Evolutionary conservation across 2,797 vertebrate species (phyloP), one percentile per base, ranked within the genome.

Genomic region (Typhlichthys eigenmanni): DNA sequence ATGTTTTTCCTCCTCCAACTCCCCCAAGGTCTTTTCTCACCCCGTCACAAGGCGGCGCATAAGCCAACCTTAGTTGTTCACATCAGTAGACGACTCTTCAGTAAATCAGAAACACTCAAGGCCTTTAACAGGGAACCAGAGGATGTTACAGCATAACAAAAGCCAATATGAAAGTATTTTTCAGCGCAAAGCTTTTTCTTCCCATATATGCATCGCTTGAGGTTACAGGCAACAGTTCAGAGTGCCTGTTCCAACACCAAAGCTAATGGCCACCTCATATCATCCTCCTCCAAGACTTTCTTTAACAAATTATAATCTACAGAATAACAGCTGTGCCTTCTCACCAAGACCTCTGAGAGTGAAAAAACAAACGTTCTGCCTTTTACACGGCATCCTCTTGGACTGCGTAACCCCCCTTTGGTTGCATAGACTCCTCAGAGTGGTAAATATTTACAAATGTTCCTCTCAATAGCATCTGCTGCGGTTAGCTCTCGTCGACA

Each of bases 381-480:
- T 58, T 62, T 74, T 69, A 51, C 59, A 79, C 67, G 67, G 71
- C 62, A 4, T 62, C 46, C 6, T 66, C 58, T 38, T 54, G 2
- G 34, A 68, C 58, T 32, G 52, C 7, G 47, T 72, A 51, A 62
- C 79, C 77, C 76, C 77, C 52, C 38, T 8, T 76, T 63, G 2
- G 74, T 69, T 78, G 79, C 69, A 57, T 55, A 52, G 68, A 59
- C 68, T 75, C 60, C 77, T 77, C 76, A 74, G 60, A 72, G 67
- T 65, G 67, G 80, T 86, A 87, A 88, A 90, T 89, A 90, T 90
- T 90, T 87, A 90, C 85, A 79, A 89, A 87, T 73, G 78, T 72
- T 60, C 24, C 64, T 60, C 76, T 80, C 75, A 74, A 72, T 74
- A 87, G 87, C 86, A 87, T 90, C 83, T 88, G 85, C 78, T 81